phyloP scores from a whole-genome alignment of 2,888 invertebrate genomes.

The Ormia ochracea region DNA sequence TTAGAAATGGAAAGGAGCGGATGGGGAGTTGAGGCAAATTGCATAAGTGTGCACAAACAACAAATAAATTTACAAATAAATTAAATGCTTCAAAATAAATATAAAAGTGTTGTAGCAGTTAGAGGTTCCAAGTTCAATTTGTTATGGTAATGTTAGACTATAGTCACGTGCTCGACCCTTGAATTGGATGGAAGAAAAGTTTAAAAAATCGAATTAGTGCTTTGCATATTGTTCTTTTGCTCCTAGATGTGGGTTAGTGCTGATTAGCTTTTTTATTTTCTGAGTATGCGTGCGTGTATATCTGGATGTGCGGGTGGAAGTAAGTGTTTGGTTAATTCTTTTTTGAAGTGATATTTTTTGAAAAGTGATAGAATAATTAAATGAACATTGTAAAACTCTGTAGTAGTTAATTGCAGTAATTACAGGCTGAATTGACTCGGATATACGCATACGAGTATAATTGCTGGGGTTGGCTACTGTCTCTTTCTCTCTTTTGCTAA shows the following conservation, averaged over 20 bases:
- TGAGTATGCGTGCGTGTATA: no score
- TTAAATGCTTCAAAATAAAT: slow-evolving; percentile 63
- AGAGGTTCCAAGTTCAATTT: slow-evolving; percentile 22
- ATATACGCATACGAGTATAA: not conserved
- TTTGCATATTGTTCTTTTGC: slow-evolving; percentile 31
- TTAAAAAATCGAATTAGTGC: slow-evolving; percentile 25
- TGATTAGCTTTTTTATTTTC: slow-evolving; percentile 45
- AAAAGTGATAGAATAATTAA: not conserved
- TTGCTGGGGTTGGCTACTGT: not conserved
- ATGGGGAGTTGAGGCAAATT: not conserved
- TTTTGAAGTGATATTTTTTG: slow-evolving; percentile 26
- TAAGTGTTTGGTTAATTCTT: slow-evolving; percentile 1
- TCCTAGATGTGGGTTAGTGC: slow-evolving; percentile 50
- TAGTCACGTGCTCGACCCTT: slow-evolving; percentile 21
- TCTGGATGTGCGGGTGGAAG: no score
- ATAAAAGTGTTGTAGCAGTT: slow-evolving; percentile 34
- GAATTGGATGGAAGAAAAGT: slow-evolving; percentile 24
- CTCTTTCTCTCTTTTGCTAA: slow-evolving; percentile 53
- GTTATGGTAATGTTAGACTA: slow-evolving; percentile 8
- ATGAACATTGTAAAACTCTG: slow-evolving; percentile 27
- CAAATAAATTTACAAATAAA: slow-evolving; percentile 58
- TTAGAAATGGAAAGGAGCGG: not conserved
- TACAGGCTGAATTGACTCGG: not conserved
- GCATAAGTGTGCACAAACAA: slow-evolving; percentile 40
- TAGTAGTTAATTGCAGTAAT: not conserved